Evolutionary conservation across 2,113 vertebrate genomes (phyloP).

Genomic region (Colius striatus): DNA sequence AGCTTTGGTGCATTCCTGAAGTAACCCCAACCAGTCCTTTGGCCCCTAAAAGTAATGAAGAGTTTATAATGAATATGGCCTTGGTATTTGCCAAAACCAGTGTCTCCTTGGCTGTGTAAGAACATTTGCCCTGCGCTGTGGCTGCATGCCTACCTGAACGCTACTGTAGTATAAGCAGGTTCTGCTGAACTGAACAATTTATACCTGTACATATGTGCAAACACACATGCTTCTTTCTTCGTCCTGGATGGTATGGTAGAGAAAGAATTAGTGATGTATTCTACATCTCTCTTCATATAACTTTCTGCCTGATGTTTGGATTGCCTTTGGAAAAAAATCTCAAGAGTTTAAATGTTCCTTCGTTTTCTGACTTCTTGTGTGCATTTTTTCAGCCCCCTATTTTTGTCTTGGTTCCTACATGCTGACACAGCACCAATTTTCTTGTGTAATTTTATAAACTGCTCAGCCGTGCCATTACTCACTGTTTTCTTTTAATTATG

Average conservation of each 20-base stretch:
- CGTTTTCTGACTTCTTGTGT: background rate
- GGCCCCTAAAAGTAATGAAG: background rate
- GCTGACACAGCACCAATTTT: constrained; percentile 67
- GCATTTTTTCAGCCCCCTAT: background rate
- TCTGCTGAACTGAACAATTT: background rate
- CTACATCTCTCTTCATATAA: background rate
- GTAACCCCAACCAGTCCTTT: background rate
- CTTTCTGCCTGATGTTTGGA: background rate
- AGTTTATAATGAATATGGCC: background rate
- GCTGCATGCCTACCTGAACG: background rate
- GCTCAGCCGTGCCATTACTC: constrained; percentile 68
- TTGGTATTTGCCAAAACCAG: background rate
- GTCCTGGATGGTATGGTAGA: background rate
- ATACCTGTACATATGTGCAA: background rate
- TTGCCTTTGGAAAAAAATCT: background rate
- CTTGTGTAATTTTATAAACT: constrained; percentile 76
- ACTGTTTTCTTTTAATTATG: constrained; percentile 78
- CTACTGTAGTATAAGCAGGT: background rate
- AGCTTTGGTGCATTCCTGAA: background rate
- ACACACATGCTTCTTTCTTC: background rate
- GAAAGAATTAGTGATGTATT: background rate
- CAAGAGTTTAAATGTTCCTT: background rate
- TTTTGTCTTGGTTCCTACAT: constrained; percentile 11
- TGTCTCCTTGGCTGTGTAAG: background rate
- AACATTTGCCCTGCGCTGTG: background rate